Percentiles rank a stretch among this genome's conserved stretches.
phyloP scores from a whole-genome alignment of 1,140 invertebrate genomes.

The Formica exsecta region DNA sequence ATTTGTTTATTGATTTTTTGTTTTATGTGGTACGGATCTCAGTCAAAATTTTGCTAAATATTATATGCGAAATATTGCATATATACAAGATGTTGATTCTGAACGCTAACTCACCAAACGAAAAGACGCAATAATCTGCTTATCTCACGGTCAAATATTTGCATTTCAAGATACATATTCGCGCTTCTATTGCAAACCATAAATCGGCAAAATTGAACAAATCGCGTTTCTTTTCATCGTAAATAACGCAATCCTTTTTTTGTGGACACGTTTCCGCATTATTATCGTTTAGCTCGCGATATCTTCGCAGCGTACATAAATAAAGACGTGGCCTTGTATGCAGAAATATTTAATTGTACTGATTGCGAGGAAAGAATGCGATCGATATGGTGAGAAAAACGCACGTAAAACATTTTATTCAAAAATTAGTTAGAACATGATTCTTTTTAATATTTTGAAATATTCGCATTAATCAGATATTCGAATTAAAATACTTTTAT shows the following conservation, averaged over 20 bases:
- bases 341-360: constrained; percentile 3
- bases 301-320: constrained; percentile 3
- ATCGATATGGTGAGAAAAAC: neutral
- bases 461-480: constrained; percentile 5
- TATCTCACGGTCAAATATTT: constrained; percentile 2
- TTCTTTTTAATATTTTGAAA: constrained; percentile 11
- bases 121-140: neutral
- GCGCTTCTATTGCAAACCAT: neutral
- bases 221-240: neutral
- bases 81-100: neutral
- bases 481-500: constrained; percentile 15
- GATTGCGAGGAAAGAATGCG: neutral
- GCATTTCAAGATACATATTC: neutral
- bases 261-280: constrained; percentile 4
- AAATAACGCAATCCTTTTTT: neutral
- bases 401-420: neutral
- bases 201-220: neutral
- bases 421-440: neutral
- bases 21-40: no score
- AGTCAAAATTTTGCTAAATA: no score
- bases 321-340: neutral
- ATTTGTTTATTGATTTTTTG: neutral
- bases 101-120: neutral
- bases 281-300: constrained; percentile 16
- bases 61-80: no score